Evolutionary conservation across 64 coral and sea anemone species (phyloP).

Genomic region (Catalaphyllia jardinei): DNA sequence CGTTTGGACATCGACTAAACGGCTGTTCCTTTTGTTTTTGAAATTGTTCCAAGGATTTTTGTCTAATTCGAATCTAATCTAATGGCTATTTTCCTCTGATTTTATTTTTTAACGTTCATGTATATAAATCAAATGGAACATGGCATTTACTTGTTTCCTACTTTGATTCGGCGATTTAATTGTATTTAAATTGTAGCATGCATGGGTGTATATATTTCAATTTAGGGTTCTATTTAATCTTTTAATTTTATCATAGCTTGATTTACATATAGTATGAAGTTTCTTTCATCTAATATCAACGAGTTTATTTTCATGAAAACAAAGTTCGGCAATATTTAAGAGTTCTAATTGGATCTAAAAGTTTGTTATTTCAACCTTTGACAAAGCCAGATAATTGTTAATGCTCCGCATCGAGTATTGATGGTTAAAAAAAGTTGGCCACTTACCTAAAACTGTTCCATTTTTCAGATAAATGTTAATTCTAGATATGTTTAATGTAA

Average conservation of each 20-base stretch:
- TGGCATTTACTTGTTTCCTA: not conserved
- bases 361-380: not conserved
- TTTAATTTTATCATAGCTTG: not conserved
- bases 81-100: not conserved
- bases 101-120: conserved; percentile 2
- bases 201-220: conserved; percentile 2
- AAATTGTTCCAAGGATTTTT: not conserved
- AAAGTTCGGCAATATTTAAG: not conserved
- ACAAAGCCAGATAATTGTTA: conserved; percentile 30
- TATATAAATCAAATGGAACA: not conserved
- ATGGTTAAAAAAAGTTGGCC: conserved; percentile 17
- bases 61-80: not conserved
- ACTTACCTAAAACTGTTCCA: not conserved
- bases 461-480: not conserved
- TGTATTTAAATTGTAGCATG: not conserved
- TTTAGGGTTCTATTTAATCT: not conserved
- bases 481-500: not conserved
- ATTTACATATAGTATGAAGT: not conserved
- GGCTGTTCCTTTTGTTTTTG: too few species aligned
- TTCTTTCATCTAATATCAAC: not conserved
- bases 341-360: not conserved
- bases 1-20: too few species aligned
- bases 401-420: not conserved
- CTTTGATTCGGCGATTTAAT: not conserved
- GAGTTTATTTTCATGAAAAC: conserved; percentile 7